These are phyloP conservation scores for Pangasius larnaudii DNA, from an alignment of 2,797 vertebrate genomes.

Conservation along the genomic window DNA sequence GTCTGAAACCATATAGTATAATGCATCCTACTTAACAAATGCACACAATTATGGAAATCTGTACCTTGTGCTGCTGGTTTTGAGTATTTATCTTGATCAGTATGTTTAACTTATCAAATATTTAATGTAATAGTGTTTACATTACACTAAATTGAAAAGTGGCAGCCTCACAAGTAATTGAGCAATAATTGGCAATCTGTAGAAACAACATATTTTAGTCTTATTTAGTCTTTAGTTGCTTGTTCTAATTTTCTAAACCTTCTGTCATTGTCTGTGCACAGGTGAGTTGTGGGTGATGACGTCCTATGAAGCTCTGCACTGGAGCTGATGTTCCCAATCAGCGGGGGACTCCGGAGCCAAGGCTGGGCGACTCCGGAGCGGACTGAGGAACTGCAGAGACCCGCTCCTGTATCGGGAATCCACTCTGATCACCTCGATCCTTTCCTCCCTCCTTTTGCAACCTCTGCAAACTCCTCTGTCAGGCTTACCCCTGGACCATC, in stretches of 20 bases:
- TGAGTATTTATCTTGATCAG: not conserved
- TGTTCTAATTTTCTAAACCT: not conserved
- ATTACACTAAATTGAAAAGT: not conserved
- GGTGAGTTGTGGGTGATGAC: slow-evolving; percentile 73
- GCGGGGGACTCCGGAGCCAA: slow-evolving; percentile 71
- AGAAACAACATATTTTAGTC: not conserved
- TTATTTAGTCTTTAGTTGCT: not conserved
- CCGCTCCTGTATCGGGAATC: slow-evolving; percentile 59
- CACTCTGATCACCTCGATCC: slow-evolving; percentile 54
- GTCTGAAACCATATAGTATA: not conserved
- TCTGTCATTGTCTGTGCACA: slow-evolving; percentile 44
- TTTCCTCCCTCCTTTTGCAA: slow-evolving; percentile 52
- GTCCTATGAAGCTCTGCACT: slow-evolving; percentile 73
- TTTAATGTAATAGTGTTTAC: not conserved
- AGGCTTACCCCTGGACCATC: slow-evolving; percentile 53
- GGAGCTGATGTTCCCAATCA: slow-evolving; percentile 76
- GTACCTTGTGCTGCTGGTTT: not conserved
- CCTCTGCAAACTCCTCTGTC: slow-evolving; percentile 49
- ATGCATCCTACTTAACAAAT: not conserved
- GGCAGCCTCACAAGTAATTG: not conserved
- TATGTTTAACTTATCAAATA: not conserved
- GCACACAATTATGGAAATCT: not conserved
- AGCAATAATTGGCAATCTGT: not conserved
- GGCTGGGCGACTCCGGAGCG: slow-evolving; percentile 72
- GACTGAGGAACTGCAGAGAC: slow-evolving; percentile 54